Evolutionary conservation across 2,797 vertebrate genomes (phyloP).

Genomic region (Sandelia bainsii): DNA sequence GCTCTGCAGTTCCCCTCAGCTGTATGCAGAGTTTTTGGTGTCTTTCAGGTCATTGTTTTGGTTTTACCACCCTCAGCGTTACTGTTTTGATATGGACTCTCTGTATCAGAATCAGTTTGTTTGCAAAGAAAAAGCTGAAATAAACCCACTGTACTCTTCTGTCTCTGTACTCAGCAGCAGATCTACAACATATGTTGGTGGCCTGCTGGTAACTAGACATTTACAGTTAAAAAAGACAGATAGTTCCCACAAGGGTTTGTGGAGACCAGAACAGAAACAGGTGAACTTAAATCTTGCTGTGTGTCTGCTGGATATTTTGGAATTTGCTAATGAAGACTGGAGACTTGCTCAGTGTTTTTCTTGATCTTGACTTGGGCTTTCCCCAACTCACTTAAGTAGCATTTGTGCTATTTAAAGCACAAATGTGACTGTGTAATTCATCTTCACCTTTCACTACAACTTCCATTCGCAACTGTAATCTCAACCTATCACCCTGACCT

Average conservation of each 20-base stretch:
- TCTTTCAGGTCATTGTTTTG: slow-evolving; percentile 3
- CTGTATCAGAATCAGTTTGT: neutral
- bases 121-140: neutral
- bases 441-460: neutral
- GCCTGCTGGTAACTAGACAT: neutral
- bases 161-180: neutral
- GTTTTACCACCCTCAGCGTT: neutral
- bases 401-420: no score
- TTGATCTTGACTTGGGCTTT: no score
- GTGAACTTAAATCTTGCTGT: no score
- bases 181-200: no score
- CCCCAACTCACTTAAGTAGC: no score
- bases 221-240: neutral
- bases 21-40: neutral
- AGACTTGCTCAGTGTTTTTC: neutral
- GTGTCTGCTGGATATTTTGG: neutral
- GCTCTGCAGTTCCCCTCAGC: neutral
- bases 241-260: neutral
- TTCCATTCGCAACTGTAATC: neutral
- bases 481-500: no score
- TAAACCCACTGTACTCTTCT: neutral
- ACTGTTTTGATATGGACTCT: neutral
- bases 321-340: neutral
- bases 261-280: neutral
- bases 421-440: no score